phyloP scores from a whole-genome alignment of 2,888 invertebrate species.

The Cheilosia vulpina region DNA sequence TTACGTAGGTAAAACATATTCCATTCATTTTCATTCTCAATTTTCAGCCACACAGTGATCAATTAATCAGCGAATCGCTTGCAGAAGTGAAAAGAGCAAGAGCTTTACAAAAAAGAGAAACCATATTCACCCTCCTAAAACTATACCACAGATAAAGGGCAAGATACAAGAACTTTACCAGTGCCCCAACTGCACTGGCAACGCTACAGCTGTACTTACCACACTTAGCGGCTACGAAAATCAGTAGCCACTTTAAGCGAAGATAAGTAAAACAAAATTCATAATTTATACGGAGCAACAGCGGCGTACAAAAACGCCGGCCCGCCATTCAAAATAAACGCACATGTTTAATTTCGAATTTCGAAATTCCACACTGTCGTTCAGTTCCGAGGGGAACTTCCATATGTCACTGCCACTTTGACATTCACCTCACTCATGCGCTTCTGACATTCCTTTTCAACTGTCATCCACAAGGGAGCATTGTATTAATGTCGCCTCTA shows the following conservation, averaged over 20 bases:
- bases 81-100: not conserved
- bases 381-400: not conserved
- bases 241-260: not conserved
- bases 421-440: slow-evolving; percentile 33
- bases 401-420: slow-evolving; percentile 29
- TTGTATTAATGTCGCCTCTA: slow-evolving; percentile 1
- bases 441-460: slow-evolving; percentile 12
- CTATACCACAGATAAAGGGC: slow-evolving; percentile 15
- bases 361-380: not conserved
- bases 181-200: not conserved
- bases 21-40: no score
- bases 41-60: no score
- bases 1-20: no score
- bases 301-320: slow-evolving; percentile 14
- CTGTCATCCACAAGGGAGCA: slow-evolving; percentile 9
- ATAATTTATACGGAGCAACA: not conserved
- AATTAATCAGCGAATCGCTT: no score
- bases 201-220: not conserved
- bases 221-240: not conserved
- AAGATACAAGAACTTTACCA: slow-evolving; percentile 8
- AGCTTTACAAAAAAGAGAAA: not conserved
- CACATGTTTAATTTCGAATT: not conserved
- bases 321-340: slow-evolving; percentile 2
- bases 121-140: slow-evolving; percentile 21
- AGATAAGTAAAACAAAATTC: slow-evolving; percentile 11